Evolutionary conservation across 2,888 invertebrate genomes (phyloP), one percentile per base, ranked within the genome.

Genomic region (Calephelis perditalis): DNA sequence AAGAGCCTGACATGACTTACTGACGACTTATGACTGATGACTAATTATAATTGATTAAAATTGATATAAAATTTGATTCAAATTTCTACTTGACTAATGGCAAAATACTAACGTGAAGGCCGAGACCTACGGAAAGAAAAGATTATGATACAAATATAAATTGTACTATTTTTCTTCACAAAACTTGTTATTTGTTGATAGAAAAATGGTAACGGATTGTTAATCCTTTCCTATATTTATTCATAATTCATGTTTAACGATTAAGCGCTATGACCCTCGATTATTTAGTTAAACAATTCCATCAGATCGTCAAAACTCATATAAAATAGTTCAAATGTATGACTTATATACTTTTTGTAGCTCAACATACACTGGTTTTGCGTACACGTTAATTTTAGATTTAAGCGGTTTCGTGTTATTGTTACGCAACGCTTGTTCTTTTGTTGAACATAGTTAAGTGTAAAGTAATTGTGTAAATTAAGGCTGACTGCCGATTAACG

Each of bases 241-340:
- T 88, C 87, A 88, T 89, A 89, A 89, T 88, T 87, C 83, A 87
- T 86, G 86, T 89, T 88, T 89, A 89, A 89, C 89, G 86, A 89
- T 88, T 84, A 81, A 84, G 86, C 82, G 84, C 88, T 87, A 89
- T 86, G 86, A 82, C 78, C 79, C 77, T 81, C 83, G 82, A 85
- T 86, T 81, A 77, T 81, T 81, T 81, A 74, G 71, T 60, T 62
- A 66, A 65, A 87, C 81, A 82, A 36, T 65, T 11, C 67, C 70
- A 36, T 8, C 3, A 65, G 86, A 80, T 59, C 85, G 72, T 64
- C 71, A 61, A 73, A 72, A 75, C 72, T 71, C 64, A 64, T 72
- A 66, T 62, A 56, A 58, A 47, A 63, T 37, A 58, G 62, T 59
- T 57, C 63, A 56, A 49, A 59, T 56, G 47, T 56, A 49, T 56